Evolutionary conservation across 2,113 vertebrate species (phyloP).

Genomic region (Myrmecophaga tridactyla): DNA sequence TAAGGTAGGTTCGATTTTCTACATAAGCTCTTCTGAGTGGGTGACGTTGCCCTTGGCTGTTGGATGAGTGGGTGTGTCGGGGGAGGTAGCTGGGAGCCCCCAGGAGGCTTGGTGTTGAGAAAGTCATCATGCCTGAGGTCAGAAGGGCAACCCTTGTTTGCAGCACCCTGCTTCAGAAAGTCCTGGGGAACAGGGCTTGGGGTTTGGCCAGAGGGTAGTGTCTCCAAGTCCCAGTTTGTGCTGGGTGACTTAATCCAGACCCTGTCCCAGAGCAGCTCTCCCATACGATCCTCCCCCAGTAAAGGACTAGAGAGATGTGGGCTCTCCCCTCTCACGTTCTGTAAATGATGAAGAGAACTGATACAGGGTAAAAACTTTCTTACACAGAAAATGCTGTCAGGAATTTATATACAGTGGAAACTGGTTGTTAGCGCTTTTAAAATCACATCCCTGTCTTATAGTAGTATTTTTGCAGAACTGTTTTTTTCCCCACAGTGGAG

Average conservation of each 20-base stretch:
- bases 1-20: slow-evolving; percentile 85
- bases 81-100: background rate
- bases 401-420: background rate
- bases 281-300: background rate
- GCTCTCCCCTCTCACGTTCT: background rate
- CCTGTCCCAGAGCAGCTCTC: background rate
- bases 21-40: background rate
- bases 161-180: background rate
- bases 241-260: background rate
- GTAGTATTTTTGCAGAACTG: background rate
- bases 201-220: too few species aligned
- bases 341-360: fast-evolving
- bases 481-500: slow-evolving; percentile 85
- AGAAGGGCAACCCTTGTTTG: background rate
- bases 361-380: too few species aligned
- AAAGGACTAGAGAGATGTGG: background rate
- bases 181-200: background rate
- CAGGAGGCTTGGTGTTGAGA: background rate
- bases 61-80: fast-evolving
- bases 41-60: background rate
- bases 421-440: background rate
- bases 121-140: background rate
- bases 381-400: background rate
- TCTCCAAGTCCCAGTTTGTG: background rate
- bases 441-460: background rate